Evolutionary conservation across 2,797 vertebrate species (phyloP), one percentile per base, ranked within the genome.

Genomic region (Scleropages formosus): DNA sequence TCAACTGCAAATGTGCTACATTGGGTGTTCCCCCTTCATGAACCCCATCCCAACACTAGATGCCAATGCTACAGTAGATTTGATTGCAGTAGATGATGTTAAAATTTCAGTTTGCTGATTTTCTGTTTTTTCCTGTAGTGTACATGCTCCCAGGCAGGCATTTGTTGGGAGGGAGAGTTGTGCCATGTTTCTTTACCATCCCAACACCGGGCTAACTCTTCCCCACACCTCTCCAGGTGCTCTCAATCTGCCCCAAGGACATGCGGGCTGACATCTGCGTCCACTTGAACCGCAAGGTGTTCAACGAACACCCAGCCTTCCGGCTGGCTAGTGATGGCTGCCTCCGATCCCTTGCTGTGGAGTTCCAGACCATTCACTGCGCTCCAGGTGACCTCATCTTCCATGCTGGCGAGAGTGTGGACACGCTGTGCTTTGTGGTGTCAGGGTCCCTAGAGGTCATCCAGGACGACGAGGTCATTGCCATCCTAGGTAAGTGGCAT

Each of bases 181-280:
- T 1, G 51, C 18, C 8, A 13, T 6, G 51, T 69, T 68, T 20
- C 13, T 46, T n/a, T 39, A 6, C 6, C 31, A 39, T 39, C 6
- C 6, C 9, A n/a, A 59, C 10, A 4, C 16, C 15, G 3, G 3
- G 59, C 20, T 3, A 18, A 22, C 20, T 22, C 49, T 9, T n/a
- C 24, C 13, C 51, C 18, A 24, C n/a, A 18, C 27, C 13, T 49
- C 65, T 72, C 13, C 78, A 95, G 94, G 94, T 95, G 65, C 93
- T 95, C 71, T 94, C 93, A 3, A 95, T 95, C 84, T 95, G 94
- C 88, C 94, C 94, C 15, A 95, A 95, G 85, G 94, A 95, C 84
- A 95, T 95, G 94, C 90, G 94, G 80, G 94, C 94, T 6, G 94
- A 95, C 81, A 95, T 95, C 80, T 95, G 94, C 0, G 94, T 95